These are phyloP conservation scores for Takifugu ocellatus DNA, from an alignment of 2,797 vertebrate genomes.

Conservation along the genomic window DNA sequence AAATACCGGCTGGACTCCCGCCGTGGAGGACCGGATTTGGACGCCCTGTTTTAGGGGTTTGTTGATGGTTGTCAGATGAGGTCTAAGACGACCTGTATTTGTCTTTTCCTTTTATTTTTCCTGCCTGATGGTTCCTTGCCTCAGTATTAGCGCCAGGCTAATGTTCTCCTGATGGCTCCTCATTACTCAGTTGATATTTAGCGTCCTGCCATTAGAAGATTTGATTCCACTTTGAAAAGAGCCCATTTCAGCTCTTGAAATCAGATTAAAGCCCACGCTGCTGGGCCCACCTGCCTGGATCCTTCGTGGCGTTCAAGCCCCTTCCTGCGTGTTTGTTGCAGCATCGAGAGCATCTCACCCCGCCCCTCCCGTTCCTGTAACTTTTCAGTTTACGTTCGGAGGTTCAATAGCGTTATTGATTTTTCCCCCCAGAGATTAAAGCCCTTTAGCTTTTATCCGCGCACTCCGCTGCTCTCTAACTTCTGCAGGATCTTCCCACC, in stretches of 20 bases:
- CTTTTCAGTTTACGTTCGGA: constrained; percentile 54
- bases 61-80: too few species aligned
- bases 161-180: constrained; percentile 25
- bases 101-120: not conserved
- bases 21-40: too few species aligned
- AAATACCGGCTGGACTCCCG: too few species aligned
- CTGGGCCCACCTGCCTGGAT: constrained; percentile 41
- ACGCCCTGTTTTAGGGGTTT: too few species aligned
- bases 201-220: constrained; percentile 49
- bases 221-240: constrained; percentile 61
- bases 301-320: not conserved
- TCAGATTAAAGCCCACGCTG: constrained; percentile 47
- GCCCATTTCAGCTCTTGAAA: constrained; percentile 55
- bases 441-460: constrained; percentile 59
- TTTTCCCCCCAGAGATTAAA: constrained; percentile 58
- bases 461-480: constrained; percentile 24
- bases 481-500: constrained; percentile 24
- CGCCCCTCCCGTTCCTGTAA: constrained; percentile 60
- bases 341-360: constrained; percentile 6
- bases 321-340: constrained; percentile 40
- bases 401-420: constrained; percentile 71
- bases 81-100: too few species aligned
- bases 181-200: constrained; percentile 22
- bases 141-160: constrained; percentile 5
- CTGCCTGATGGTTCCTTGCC: constrained; percentile 3